Evolutionary conservation across 2,888 invertebrate species (phyloP).

Genomic region (Nephrotoma appendiculata): DNA sequence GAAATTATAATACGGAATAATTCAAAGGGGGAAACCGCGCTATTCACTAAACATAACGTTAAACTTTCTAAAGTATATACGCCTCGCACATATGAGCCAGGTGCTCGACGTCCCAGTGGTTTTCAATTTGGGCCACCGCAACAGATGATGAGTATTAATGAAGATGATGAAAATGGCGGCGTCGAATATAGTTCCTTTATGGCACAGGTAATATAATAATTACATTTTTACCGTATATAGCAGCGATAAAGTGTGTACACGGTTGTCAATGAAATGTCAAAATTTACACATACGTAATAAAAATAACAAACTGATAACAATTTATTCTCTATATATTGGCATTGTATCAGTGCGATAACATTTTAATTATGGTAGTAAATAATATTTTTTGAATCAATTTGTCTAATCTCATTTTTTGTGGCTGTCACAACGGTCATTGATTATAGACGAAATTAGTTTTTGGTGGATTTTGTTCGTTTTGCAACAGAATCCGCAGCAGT

Average conservation of each 20-base stretch:
- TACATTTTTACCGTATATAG: neutral
- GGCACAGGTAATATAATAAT: neutral
- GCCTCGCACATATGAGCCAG: neutral
- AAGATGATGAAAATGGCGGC: neutral
- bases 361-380: neutral
- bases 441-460: neutral
- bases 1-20: conserved; percentile 12
- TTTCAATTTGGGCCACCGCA: neutral
- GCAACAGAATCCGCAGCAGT: neutral
- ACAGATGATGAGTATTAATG: neutral
- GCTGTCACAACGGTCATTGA: neutral
- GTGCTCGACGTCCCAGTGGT: neutral
- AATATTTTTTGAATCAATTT: neutral
- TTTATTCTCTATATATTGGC: neutral
- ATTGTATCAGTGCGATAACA: neutral
- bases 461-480: neutral
- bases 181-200: neutral
- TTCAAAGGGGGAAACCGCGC: neutral
- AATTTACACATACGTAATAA: neutral
- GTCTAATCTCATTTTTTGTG: neutral
- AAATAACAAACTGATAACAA: neutral
- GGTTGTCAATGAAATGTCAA: neutral
- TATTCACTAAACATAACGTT: neutral
- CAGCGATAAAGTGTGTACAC: neutral
- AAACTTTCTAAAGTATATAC: neutral